Conservation (phyloP, 2,113 vertebrate species). For the Leptobrachium leishanense region DNA sequence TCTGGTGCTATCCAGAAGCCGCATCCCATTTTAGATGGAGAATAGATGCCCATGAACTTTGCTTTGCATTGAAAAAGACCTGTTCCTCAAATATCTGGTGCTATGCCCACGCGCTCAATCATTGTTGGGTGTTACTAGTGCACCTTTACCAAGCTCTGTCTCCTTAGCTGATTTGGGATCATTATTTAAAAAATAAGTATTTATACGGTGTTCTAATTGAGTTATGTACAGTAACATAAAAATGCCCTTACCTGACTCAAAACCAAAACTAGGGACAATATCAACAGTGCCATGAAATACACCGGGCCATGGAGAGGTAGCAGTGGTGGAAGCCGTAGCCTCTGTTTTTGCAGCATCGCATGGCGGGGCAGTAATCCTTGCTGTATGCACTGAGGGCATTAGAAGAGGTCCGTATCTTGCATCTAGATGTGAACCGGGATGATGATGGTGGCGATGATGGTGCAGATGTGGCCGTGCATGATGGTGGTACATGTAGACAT, state of each 20-base stretch:
- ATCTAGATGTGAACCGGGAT: slow-evolving; percentile 76
- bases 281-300: slow-evolving; percentile 89
- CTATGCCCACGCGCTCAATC: too few species aligned
- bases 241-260: slow-evolving; percentile 81
- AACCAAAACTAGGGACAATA: slow-evolving; percentile 76
- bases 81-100: too few species aligned
- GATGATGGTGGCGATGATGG: slow-evolving; percentile 73
- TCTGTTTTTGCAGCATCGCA: slow-evolving; percentile 81
- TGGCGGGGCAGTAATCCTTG: slow-evolving; percentile 76
- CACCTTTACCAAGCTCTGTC: too few species aligned
- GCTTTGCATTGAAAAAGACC: too few species aligned
- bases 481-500: slow-evolving; percentile 84
- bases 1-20: too few species aligned
- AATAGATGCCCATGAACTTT: too few species aligned
- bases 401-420: slow-evolving; percentile 85
- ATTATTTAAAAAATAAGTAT: too few species aligned
- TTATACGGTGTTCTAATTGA: too few species aligned
- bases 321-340: slow-evolving; percentile 68
- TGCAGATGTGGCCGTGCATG: slow-evolving; percentile 72
- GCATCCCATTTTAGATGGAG: too few species aligned
- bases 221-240: neutral
- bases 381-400: slow-evolving; percentile 76
- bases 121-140: too few species aligned
- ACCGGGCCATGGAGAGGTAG: slow-evolving; percentile 80
- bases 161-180: neutral